Base-by-base conservation (phyloP, 2,888 invertebrate genomes). In the Polyommatus icarus region DNA sequence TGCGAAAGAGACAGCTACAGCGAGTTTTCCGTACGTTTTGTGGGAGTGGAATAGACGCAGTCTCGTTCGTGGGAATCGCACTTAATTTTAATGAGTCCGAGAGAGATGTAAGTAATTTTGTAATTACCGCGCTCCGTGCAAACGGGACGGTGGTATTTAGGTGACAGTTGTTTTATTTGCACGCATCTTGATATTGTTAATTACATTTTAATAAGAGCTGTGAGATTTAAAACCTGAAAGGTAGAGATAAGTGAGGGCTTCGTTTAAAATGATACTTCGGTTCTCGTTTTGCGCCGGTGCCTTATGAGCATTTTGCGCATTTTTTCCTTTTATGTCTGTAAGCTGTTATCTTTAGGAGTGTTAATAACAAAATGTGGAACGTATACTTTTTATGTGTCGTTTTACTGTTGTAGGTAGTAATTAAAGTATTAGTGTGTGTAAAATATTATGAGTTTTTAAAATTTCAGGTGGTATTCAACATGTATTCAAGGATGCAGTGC, bases 71-170 rank as follows among this genome's bases (percentile, higher is more conserved):
- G 86, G 86, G 83, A 84, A 84, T 85, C 85, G 85, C 83, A 86
- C 85, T 84, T 83, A 82, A 89, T 87, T 90, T 91, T 92, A 92
- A 92, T 91, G 90, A 91, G 93, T 89, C 84, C 82, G 92, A 93
- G 84, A 88, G 93, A 92, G 93, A 94, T 86, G 92, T 87, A 88
- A 84, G 87, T 90, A 90, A 90, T 88, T 85, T 86, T 85, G 89
- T 91, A 93, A 93, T 93, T 94, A 93, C 88, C 86, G 86, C 84
- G 84, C 87, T 86, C 87, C 85, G 92, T 88, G 91, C 89, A 92
- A 93, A 91, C 90, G 93, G 91, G 92, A 93, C 90, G 88, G 89
- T 88, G 87, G 88, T 90, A 91, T 90, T 88, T 90, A 90, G 91
- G 91, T 91, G 92, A 92, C 92, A 92, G 91, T 90, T 91, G 91